Conservation (phyloP, 2,113 vertebrate genomes). For the Grammatotria lemairii region DNA sequence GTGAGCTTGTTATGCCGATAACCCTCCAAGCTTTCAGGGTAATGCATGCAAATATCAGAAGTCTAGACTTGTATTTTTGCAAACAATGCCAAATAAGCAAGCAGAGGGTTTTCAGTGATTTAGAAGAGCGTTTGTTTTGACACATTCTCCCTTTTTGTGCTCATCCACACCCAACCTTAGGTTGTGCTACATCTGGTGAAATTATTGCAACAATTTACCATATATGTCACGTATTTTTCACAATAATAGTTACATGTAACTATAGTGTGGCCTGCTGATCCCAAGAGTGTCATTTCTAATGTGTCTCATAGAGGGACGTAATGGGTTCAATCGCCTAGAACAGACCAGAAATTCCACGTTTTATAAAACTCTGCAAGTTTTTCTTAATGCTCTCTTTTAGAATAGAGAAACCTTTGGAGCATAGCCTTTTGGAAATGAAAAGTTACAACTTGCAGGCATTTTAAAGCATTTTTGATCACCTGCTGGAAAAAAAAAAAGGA, state of each 20-base stretch:
- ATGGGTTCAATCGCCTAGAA: neutral
- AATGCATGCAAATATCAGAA: constrained; percentile 67
- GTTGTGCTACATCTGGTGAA: constrained; percentile 49
- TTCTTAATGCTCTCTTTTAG: neutral
- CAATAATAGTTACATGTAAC: neutral
- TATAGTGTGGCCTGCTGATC: constrained; percentile 33
- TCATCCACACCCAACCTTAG: constrained; percentile 38
- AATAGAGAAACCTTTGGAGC: neutral
- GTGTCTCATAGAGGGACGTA: constrained; percentile 16
- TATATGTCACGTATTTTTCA: constrained; percentile 45
- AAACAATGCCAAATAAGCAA: constrained; percentile 61
- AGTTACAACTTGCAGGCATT: neutral
- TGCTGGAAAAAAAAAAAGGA: neutral
- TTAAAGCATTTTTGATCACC: neutral
- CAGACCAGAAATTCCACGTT: neutral
- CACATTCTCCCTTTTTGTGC: constrained; percentile 47
- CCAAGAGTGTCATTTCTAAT: constrained; percentile 20
- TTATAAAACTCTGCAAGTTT: constrained; percentile 6
- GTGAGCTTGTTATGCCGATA: constrained; percentile 63
- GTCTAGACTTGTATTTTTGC: constrained; percentile 71
- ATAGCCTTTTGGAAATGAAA: neutral
- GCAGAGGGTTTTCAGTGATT: constrained; percentile 44
- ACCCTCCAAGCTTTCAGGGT: constrained; percentile 67
- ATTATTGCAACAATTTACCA: constrained; percentile 31
- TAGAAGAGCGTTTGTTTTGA: constrained; percentile 49